These are phyloP conservation scores for Lamprologus tigripictilis DNA, from an alignment of 2,113 vertebrate species.

Conservation along the genomic window DNA sequence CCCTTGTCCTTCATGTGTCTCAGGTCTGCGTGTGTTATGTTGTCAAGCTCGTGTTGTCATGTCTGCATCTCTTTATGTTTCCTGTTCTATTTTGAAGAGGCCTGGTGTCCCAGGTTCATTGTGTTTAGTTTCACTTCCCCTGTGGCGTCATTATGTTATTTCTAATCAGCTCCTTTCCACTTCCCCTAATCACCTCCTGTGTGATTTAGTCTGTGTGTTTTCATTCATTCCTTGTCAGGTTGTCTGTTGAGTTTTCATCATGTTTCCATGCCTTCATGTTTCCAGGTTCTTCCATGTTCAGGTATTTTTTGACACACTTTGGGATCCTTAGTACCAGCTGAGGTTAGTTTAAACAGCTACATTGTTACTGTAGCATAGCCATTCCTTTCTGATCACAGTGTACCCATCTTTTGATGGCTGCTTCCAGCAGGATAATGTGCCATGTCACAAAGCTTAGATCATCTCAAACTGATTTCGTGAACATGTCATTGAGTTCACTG, in stretches of 20 bases:
- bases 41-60: not conserved
- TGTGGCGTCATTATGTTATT: not conserved
- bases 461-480: not conserved
- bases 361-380: not conserved
- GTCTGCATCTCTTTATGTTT: not conserved
- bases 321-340: not conserved
- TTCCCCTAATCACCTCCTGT: fast-evolving
- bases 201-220: not conserved
- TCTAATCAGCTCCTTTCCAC: not conserved
- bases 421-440: not conserved
- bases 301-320: not conserved
- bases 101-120: not conserved
- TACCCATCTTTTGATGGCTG: not conserved
- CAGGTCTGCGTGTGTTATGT: not conserved
- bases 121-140: not conserved
- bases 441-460: not conserved
- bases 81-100: not conserved
- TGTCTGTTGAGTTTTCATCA: not conserved
- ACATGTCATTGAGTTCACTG: not conserved
- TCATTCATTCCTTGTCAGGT: not conserved
- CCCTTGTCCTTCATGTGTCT: not conserved
- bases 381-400: not conserved
- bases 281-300: not conserved
- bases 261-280: not conserved
- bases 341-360: not conserved